A percentile compares a stretch with the other conserved stretches of the same genome.
These are phyloP conservation scores for Steromphala cineraria DNA, from an alignment of 2,888 invertebrate species.

Conservation along the genomic window DNA sequence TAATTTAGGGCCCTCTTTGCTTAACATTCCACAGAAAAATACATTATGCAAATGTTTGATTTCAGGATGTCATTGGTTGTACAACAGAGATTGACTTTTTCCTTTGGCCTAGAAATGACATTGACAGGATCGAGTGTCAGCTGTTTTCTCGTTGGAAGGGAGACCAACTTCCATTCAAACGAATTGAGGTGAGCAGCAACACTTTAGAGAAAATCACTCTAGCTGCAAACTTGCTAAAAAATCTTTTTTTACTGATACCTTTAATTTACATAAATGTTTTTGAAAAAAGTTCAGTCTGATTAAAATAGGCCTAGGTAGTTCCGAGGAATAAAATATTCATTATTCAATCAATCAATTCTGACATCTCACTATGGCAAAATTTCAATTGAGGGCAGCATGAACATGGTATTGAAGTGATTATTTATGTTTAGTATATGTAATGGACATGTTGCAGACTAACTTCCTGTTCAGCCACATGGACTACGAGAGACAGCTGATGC, in stretches of 20 bases:
- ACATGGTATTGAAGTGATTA: too few species aligned
- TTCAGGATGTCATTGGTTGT: slow-evolving; percentile 71
- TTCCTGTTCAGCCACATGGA: slow-evolving; percentile 66
- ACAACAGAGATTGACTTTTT: slow-evolving; percentile 72
- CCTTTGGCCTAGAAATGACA: slow-evolving; percentile 73
- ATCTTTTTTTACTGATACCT: too few species aligned
- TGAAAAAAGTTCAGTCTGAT: too few species aligned
- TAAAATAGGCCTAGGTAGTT: too few species aligned
- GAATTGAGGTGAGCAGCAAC: slow-evolving; percentile 58
- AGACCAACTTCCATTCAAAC: slow-evolving; percentile 64
- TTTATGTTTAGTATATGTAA: too few species aligned
- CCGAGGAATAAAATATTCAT: too few species aligned
- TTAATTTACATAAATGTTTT: too few species aligned
- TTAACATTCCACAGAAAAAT: too few species aligned
- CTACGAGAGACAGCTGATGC: slow-evolving; percentile 70
- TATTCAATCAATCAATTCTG: too few species aligned
- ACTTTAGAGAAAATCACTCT: background rate
- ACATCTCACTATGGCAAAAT: too few species aligned
- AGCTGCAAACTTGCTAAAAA: background rate
- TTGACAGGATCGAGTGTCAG: slow-evolving; percentile 69
- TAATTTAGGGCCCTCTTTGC: too few species aligned
- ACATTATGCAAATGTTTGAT: background rate
- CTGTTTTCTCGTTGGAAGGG: slow-evolving; percentile 74
- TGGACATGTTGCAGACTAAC: slow-evolving; percentile 52
- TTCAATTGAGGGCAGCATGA: too few species aligned